These are phyloP conservation scores for Brachyptera putata DNA, from an alignment of 2,888 invertebrate genomes.

Conservation along the genomic window DNA sequence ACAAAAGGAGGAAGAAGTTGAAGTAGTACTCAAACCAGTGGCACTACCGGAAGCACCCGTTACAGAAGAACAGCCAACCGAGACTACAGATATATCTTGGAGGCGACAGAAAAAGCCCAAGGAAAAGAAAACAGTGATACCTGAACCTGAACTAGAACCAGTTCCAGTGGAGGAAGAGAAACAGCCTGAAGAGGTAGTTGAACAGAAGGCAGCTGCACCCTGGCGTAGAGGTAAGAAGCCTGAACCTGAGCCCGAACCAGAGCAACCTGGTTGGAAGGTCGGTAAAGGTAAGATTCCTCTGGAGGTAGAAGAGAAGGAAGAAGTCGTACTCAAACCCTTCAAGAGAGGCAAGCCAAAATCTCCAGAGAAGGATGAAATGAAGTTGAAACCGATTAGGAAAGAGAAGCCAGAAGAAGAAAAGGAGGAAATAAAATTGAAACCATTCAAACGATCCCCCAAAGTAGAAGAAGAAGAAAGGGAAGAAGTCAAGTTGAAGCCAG, in stretches of 20 bases:
- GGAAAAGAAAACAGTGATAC: constrained; percentile 3
- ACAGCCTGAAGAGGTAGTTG: constrained; percentile 17
- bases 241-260: constrained; percentile 32
- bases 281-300: constrained; percentile 26
- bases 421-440: constrained; percentile 44
- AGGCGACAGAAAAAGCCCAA: constrained; percentile 15
- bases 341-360: constrained; percentile 23
- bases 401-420: constrained; percentile 40
- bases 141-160: constrained; percentile 5
- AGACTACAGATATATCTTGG: constrained; percentile 14
- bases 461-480: constrained; percentile 40
- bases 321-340: constrained; percentile 24
- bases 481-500: constrained; percentile 37
- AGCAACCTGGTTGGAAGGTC: constrained; percentile 38
- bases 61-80: not conserved
- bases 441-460: constrained; percentile 42
- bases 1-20: constrained; percentile 41
- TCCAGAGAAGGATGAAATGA: constrained; percentile 26
- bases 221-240: constrained; percentile 38
- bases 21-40: constrained; percentile 9
- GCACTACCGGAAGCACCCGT: not conserved
- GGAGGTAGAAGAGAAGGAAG: constrained; percentile 33
- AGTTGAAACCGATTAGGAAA: constrained; percentile 33
- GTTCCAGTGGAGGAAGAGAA: constrained; percentile 30
- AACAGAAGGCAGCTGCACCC: constrained; percentile 37